Base-by-base conservation (phyloP, 2,888 invertebrate genomes). In the Aethes cnicana region DNA sequence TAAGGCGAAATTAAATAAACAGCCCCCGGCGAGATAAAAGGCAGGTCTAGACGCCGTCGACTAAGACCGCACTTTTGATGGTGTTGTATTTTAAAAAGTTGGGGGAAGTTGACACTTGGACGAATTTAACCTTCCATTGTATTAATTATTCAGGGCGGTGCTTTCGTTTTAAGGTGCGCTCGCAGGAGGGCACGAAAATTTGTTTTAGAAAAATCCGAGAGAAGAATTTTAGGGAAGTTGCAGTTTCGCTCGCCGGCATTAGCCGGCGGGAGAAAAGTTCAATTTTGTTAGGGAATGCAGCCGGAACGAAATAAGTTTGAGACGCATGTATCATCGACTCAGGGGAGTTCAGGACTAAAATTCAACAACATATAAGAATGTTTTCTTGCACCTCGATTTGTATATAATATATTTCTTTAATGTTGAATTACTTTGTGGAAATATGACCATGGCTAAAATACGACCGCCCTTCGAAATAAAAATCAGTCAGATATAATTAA, bases 111-210 rank as follows among this genome's bases (percentile, higher is more conserved):
- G 87, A 87, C 87, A 87, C 87, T 87, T 81, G 69, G 84, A 84
- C 77, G 83, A 87, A 81, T 88, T 87, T 87, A 85, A 87, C 86
- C 85, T 87, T 78, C 83, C 82, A 86, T 88, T 86, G 86, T 87
- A 87, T 89, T 88, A 89, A 88, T 88, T 89, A 89, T 88, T 87
- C 88, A 88, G 80, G 81, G 81, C 74, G 84, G 74, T 74, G 81
- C 81, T 74, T 80, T 82, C 83, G 75, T 81, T 83, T 77, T 72
- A 82, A 88, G 87, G 87, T 87, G 84, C 76, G 84, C 74, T 77
- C 71, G 79, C 68, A 72, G 68, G 81, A 77, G 84, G 81, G 79
- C 72, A 72, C 74, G 77, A 75, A 77, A 86, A 87, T 87, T 88
- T 86, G 84, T 85, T 85, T 82, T 67, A 61, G 62, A 72, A 77